Evolutionary conservation across 30 jellyfish, hydroid and myxozoan species (phyloP), one percentile per base, ranked within the genome.

Genomic region (Turritopsis dohrnii): DNA sequence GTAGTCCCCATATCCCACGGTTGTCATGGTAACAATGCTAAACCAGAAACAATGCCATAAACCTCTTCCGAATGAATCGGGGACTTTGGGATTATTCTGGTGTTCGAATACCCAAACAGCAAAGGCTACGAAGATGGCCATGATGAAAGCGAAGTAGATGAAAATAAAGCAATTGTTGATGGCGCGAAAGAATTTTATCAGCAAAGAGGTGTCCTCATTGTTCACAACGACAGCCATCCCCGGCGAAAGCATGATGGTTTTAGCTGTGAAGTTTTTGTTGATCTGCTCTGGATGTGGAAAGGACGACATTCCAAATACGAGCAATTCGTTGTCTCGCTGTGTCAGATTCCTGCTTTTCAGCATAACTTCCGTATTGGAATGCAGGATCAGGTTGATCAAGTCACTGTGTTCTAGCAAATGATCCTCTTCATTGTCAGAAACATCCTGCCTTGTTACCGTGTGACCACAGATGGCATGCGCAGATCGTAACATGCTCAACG

Each of bases 1-100:
- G 65, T 23, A n/a, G 60, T 74, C 83, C 0, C 83, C 83, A 74
- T 74, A 74, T 7, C 83, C 83, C 13, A 74, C 83, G 7, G 83
- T 74, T 74, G 83, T 74, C 83, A 74, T 74, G 24, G 83, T 74
- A 30, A 74, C 83, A 26, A 74, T 21, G 9, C 65, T 23, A n/a
- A 74, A 74, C 83, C 83, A 74, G 41, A 74, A 74, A n/a, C 83
- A 23, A 41, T 27, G 24, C 65, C 53, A 74, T 0, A 74, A n/a
- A 3, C 83, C 83, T 26, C 24, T 52, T 21, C 65, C 60, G 26
- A 29, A 29, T 30, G 83, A 23, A 26, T 74, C 21, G 8, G 83
- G 83, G 72, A 74, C 24, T 1, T 74, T 26, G 18, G 28, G 26
- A 74, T 29, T 74, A 21, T 13, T 29, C 13, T 26, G 65, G 65